Evolutionary conservation across 2,888 invertebrate genomes (phyloP).

Genomic region (Boloria euphrosyne): DNA sequence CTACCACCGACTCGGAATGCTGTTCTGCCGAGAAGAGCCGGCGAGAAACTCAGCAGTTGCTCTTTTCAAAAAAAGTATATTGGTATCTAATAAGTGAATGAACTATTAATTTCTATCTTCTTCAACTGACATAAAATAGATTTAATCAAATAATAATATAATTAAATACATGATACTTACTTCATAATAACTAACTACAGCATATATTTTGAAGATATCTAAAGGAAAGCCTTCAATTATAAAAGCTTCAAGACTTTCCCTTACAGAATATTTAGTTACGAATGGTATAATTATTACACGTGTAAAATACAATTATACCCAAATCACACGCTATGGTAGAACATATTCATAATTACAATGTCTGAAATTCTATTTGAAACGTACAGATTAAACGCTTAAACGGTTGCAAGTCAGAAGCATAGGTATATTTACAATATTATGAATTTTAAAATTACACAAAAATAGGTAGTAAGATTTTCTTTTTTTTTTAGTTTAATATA

Average conservation of each 20-base stretch:
- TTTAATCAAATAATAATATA: too few species aligned
- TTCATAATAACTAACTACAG: too few species aligned
- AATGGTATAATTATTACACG: neutral
- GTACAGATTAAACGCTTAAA: slow-evolving; percentile 23
- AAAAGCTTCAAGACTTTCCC: neutral
- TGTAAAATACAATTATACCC: slow-evolving; percentile 17
- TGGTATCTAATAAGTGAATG: too few species aligned
- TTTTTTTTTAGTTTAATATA: neutral
- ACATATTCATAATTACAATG: slow-evolving; percentile 26
- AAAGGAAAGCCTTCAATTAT: too few species aligned
- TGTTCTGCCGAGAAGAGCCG: too few species aligned
- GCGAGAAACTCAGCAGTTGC: too few species aligned
- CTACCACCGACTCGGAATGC: too few species aligned
- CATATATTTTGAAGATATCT: too few species aligned
- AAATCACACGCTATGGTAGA: slow-evolving; percentile 12
- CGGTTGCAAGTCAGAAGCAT: slow-evolving; percentile 9
- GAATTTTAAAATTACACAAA: neutral
- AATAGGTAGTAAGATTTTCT: neutral
- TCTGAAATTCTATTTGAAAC: slow-evolving; percentile 28
- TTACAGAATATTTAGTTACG: slow-evolving; percentile 3
- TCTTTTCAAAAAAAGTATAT: too few species aligned
- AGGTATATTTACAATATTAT: neutral
- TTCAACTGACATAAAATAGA: too few species aligned
- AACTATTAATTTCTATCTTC: too few species aligned
- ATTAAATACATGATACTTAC: too few species aligned